Evolutionary conservation across 2,797 vertebrate species (phyloP).

Genomic region (Leptodactylus fallax): DNA sequence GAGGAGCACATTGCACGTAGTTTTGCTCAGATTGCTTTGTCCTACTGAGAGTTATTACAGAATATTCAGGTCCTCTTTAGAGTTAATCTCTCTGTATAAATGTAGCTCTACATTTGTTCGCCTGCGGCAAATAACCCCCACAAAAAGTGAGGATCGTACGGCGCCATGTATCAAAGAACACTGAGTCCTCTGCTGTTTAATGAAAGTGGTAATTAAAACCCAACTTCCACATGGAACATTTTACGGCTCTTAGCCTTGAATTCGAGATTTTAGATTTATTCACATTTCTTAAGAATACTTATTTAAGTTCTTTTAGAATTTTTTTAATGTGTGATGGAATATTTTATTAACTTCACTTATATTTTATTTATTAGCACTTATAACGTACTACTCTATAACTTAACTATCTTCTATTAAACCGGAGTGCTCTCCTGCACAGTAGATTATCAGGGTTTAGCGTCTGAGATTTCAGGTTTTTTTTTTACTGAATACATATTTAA

Average conservation of each 20-base stretch:
- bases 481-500: conserved; percentile 44
- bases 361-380: conserved; percentile 8
- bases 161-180: background rate
- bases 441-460: background rate
- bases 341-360: conserved; percentile 6
- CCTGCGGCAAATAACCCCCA: too few relatives aligned
- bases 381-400: background rate
- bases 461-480: background rate
- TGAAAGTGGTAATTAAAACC: background rate
- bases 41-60: too few relatives aligned
- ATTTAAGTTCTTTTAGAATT: background rate
- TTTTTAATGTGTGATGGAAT: background rate
- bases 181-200: background rate
- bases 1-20: too few relatives aligned
- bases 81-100: too few relatives aligned
- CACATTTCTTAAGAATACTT: background rate
- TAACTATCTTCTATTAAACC: background rate
- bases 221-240: background rate
- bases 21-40: too few relatives aligned
- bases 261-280: background rate
- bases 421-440: background rate
- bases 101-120: too few relatives aligned
- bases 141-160: too few relatives aligned
- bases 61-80: too few relatives aligned
- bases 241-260: background rate